Base-by-base conservation (phyloP, 2,797 vertebrate species). In the Pterois miles region DNA sequence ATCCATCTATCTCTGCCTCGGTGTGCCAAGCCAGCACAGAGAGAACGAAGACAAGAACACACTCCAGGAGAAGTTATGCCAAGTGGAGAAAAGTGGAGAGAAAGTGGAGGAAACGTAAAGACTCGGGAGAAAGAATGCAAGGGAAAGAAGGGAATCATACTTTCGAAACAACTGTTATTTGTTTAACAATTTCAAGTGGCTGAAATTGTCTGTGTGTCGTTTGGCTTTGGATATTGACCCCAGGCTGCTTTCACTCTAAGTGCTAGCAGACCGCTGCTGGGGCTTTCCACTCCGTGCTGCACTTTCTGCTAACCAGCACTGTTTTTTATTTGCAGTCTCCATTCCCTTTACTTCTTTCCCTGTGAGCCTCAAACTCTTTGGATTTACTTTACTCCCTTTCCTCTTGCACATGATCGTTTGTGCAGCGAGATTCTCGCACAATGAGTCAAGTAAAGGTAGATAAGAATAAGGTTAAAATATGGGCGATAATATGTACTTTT, bases 261-360 rank as follows among this genome's bases (percentile, higher is more conserved):
- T 92, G 88, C 74, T 93, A 86, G 86, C 91, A 93, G 90, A 90
- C 84, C 90, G 84, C 74, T 84, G 79, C 78, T 76, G 82, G 76
- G 76, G 76, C 81, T 88, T 89, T 94, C 84, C 66, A 74, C 76
- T 84, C 76, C 72, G 59, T 48, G 60, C 82, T 71, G 78, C 76
- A 59, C 68, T 83, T 72, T 75, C 57, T 77, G 76, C 75, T 81
- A 85, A 90, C 76, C 81, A 74, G 36, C 33, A 48, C 77, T 82
- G 75, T 57, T 80, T 84, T 77, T 68, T 78, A 81, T 88, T 84
- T 80, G 64, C 66, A 8, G 22, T 72, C 76, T 84, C 36, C 66
- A 20, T 67, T 78, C 57, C 67, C 58, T 82, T 68, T 38, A 48
- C 58, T 59, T 48, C 34, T 53, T 65, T 71, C 33, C 62, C 48